Evolutionary conservation across 2,113 vertebrate genomes (phyloP).

Genomic region (Bostrychus sinensis): DNA sequence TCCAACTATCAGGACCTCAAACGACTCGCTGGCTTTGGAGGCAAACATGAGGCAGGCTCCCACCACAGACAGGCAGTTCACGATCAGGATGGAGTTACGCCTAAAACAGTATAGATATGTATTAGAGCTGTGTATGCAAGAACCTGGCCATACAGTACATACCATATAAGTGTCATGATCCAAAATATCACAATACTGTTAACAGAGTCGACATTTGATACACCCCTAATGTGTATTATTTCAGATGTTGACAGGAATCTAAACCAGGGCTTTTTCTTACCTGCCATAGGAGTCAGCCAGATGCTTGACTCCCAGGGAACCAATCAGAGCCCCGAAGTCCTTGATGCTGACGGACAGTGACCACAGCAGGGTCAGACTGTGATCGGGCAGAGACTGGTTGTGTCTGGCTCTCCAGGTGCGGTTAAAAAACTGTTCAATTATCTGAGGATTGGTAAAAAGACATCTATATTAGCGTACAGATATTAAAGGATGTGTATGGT

Average conservation of each 20-base stretch:
- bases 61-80: constrained; percentile 76
- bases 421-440: constrained; percentile 83
- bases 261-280: constrained; percentile 31
- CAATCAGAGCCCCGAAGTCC: constrained; percentile 80
- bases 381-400: constrained; percentile 76
- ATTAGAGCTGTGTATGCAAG: too few species aligned
- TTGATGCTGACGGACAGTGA: constrained; percentile 84
- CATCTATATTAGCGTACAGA: not conserved
- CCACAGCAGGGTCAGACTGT: constrained; percentile 81
- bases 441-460: constrained; percentile 45
- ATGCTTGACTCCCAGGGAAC: constrained; percentile 78
- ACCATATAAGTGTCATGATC: too few species aligned
- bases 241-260: not conserved
- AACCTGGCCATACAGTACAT: too few species aligned
- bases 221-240: accelerated
- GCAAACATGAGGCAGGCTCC: constrained; percentile 75
- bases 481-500: too few species aligned
- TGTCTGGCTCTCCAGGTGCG: constrained; percentile 77
- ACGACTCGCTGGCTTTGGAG: constrained; percentile 73
- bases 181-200: too few species aligned
- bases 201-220: too few species aligned
- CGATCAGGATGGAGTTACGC: constrained; percentile 80
- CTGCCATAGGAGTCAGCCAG: constrained; percentile 79
- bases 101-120: constrained; percentile 55
- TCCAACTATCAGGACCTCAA: constrained; percentile 81